Conservation (phyloP, 2,113 vertebrate genomes). For the Lamprotornis superbus region DNA sequence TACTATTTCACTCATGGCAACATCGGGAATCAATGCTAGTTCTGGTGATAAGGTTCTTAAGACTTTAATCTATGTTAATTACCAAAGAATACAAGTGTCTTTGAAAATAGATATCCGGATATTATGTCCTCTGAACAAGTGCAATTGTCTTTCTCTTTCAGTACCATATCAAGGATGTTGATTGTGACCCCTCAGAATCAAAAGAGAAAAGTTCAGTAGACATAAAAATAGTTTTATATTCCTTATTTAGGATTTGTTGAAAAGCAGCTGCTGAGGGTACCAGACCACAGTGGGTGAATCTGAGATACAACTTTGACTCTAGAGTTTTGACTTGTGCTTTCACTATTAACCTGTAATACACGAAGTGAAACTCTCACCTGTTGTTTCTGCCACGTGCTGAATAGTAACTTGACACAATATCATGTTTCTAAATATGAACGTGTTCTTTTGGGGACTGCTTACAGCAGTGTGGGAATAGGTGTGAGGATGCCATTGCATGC, state of each 20-base stretch:
- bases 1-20: background rate
- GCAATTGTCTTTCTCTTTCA: background rate
- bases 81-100: background rate
- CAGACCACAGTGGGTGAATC: background rate
- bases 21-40: background rate
- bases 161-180: background rate
- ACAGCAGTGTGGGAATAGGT: background rate
- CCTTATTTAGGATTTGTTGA: background rate
- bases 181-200: background rate
- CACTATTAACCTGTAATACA: background rate
- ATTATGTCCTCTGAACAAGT: background rate
- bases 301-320: background rate
- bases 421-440: background rate
- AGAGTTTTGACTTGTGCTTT: background rate
- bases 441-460: background rate
- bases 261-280: background rate
- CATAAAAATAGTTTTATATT: background rate
- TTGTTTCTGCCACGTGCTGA: background rate
- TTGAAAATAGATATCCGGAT: background rate
- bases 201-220: background rate
- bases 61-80: background rate
- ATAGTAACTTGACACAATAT: background rate
- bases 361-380: background rate
- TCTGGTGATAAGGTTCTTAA: background rate
- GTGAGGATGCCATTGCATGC: background rate